Evolutionary conservation across 2,113 vertebrate genomes (phyloP).

Genomic region (Poecilia latipinna): DNA sequence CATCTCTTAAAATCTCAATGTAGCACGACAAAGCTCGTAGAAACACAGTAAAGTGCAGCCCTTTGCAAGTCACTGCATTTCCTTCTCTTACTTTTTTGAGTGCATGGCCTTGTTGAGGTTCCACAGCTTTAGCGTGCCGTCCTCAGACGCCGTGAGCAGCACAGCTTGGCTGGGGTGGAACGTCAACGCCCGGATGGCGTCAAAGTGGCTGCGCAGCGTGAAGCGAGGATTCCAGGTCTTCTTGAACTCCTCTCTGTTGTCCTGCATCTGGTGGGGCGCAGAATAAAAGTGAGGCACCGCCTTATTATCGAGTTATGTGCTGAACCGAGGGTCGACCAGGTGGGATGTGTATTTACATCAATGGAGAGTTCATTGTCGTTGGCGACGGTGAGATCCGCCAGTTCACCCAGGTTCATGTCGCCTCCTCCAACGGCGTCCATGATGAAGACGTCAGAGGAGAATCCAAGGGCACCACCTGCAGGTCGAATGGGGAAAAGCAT

Average conservation of each 20-base stretch:
- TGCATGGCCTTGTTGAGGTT: conserved; percentile 91
- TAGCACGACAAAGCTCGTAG: no score
- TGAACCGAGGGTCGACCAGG: neutral
- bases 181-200: conserved; percentile 87
- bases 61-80: neutral
- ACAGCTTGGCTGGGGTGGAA: conserved; percentile 90
- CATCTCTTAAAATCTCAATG: neutral
- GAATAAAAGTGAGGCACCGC: neutral
- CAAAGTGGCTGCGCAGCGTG: conserved; percentile 92
- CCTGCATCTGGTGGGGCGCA: conserved; percentile 79
- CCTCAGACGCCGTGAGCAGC: conserved; percentile 88
- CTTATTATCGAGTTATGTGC: neutral
- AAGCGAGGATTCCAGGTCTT: conserved; percentile 93
- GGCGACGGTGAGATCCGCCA: conserved; percentile 92
- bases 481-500: conserved; percentile 31
- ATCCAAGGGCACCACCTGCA: conserved; percentile 86
- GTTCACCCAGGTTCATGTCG: conserved; percentile 91
- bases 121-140: conserved; percentile 92
- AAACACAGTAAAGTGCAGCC: neutral
- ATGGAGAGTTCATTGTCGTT: conserved; percentile 92
- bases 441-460: conserved; percentile 91
- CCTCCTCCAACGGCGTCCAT: conserved; percentile 89
- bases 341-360: conserved; percentile 82
- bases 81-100: conserved; percentile 85
- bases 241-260: conserved; percentile 88